Conservation (phyloP, 2,113 vertebrate genomes). For the Eudyptes chrysolophus region DNA sequence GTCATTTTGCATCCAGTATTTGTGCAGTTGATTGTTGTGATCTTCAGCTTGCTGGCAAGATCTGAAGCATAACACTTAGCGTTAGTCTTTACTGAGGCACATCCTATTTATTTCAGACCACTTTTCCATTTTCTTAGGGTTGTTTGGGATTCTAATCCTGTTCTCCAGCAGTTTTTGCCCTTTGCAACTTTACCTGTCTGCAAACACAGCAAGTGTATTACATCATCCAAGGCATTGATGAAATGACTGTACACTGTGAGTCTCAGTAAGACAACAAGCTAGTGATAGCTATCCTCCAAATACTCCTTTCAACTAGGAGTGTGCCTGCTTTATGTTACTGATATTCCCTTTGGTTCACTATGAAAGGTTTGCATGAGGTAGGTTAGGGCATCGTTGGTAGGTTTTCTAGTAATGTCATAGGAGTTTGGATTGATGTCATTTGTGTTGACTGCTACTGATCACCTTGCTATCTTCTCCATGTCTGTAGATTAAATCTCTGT, state of each 20-base stretch:
- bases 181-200: not conserved
- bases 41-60: not conserved
- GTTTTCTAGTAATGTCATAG: not conserved
- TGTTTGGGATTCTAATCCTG: not conserved
- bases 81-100: not conserved
- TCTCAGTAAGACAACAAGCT: not conserved
- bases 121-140: not conserved
- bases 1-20: constrained; percentile 11
- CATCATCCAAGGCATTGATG: not conserved
- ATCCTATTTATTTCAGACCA: not conserved
- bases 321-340: not conserved
- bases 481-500: not conserved
- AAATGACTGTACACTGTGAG: not conserved
- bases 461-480: not conserved
- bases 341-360: not conserved
- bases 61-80: not conserved
- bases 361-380: not conserved
- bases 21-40: not conserved
- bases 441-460: not conserved
- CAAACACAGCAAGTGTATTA: not conserved
- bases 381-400: not conserved
- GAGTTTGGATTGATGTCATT: not conserved
- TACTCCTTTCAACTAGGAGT: not conserved
- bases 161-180: not conserved
- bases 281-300: not conserved